These are phyloP conservation scores for Gila orcuttii DNA, from an alignment of 2,113 vertebrate species.

Conservation along the genomic window DNA sequence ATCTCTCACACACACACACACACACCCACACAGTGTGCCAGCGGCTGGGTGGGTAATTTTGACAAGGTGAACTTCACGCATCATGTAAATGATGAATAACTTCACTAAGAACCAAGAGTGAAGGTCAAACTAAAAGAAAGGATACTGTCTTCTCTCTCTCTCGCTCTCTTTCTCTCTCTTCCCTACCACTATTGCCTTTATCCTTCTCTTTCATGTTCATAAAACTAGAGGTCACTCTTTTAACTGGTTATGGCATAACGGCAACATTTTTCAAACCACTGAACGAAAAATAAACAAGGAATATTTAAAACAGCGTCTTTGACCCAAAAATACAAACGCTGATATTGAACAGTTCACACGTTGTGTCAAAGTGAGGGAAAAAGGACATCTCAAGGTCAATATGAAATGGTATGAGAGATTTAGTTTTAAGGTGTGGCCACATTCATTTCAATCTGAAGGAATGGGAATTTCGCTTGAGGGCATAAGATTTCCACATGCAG, in stretches of 20 bases:
- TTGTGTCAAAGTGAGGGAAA: neutral
- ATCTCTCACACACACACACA: neutral
- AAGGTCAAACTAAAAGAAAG: constrained; percentile 37
- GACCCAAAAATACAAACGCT: neutral
- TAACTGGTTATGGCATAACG: constrained; percentile 48
- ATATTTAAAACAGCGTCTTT: neutral
- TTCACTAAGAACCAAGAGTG: constrained; percentile 32
- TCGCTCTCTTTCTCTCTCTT: neutral
- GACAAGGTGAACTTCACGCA: constrained; percentile 79
- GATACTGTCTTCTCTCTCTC: constrained; percentile 20
- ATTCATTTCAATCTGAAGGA: neutral
- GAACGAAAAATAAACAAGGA: constrained; percentile 22
- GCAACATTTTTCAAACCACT: constrained; percentile 30
- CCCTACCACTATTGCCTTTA: constrained; percentile 50
- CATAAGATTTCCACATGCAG: neutral
- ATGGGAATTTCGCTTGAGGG: neutral
- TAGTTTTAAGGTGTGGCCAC: neutral
- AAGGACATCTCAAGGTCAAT: neutral
- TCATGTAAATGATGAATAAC: constrained; percentile 73
- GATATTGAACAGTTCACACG: neutral
- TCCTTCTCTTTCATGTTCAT: constrained; percentile 54
- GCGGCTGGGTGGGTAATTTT: constrained; percentile 61
- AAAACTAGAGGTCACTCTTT: constrained; percentile 58
- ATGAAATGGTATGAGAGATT: neutral
- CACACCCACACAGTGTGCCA: constrained; percentile 47